phyloP scores from a whole-genome alignment of 2,888 invertebrate species.

The Steinernema hermaphroditum region DNA sequence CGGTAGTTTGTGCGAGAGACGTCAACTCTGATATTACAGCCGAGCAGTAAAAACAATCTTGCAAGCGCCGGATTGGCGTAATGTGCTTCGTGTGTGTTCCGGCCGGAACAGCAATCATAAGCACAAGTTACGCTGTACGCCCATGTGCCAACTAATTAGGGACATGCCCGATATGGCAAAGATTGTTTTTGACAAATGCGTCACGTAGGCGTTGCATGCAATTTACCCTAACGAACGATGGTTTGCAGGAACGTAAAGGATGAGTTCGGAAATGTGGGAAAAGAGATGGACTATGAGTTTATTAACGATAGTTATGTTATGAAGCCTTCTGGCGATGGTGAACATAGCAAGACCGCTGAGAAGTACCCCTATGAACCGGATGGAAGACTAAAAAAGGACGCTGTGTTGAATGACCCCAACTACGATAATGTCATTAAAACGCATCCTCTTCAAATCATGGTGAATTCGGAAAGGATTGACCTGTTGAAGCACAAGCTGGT shows the following conservation, averaged over 20 bases:
- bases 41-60: not conserved
- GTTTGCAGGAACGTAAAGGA: slow-evolving; percentile 24
- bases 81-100: slow-evolving; percentile 7
- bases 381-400: slow-evolving; percentile 59
- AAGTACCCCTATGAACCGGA: slow-evolving; percentile 54
- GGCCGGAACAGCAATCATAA: not conserved
- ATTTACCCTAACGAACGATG: not conserved
- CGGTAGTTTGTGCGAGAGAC: not conserved
- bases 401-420: slow-evolving; percentile 66
- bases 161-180: slow-evolving; percentile 68
- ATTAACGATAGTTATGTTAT: slow-evolving; percentile 69
- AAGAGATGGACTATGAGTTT: slow-evolving; percentile 68
- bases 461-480: slow-evolving; percentile 67
- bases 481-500: slow-evolving; percentile 70
- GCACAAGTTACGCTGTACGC: slow-evolving; percentile 65
- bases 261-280: not conserved
- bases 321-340: not conserved
- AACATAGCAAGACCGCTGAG: not conserved
- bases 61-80: not conserved
- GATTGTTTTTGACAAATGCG: slow-evolving; percentile 59
- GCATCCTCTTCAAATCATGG: slow-evolving; percentile 69
- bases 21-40: not conserved
- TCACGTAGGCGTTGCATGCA: slow-evolving; percentile 36
- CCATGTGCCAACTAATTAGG: slow-evolving; percentile 69
- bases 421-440: slow-evolving; percentile 67